A percentile compares a stretch with the other conserved stretches of the same genome.
Evolutionary conservation across 2,888 invertebrate genomes (phyloP).

Genomic region (Nomada flava): DNA sequence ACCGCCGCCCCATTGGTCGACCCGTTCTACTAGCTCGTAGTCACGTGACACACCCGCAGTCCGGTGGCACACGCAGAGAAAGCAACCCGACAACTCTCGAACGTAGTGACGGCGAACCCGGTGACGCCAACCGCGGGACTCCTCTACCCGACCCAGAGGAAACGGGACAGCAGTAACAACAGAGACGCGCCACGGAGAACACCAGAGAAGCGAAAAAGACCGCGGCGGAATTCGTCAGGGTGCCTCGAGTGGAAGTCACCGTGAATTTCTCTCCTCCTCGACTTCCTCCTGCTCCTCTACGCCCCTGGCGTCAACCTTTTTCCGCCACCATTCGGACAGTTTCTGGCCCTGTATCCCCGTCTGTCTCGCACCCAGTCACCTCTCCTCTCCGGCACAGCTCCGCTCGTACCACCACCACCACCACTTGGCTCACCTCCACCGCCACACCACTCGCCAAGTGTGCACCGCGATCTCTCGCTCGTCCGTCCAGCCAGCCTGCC

Average conservation of each 20-base stretch:
- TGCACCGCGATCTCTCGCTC: conserved; percentile 59
- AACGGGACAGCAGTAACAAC: conserved; percentile 79
- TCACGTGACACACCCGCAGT: conserved; percentile 76
- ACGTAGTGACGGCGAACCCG: conserved; percentile 6
- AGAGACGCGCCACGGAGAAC: conserved; percentile 78
- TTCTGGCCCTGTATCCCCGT: conserved; percentile 52
- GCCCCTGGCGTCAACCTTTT: conserved; percentile 47
- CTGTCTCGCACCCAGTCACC: conserved; percentile 46
- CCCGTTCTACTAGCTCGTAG: conserved; percentile 57
- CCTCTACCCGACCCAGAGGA: conserved; percentile 56
- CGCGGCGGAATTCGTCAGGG: conserved; percentile 58
- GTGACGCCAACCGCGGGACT: conserved; percentile 21
- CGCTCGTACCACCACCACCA: conserved; percentile 22
- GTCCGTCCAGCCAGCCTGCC: conserved; percentile 42
- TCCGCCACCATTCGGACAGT: conserved; percentile 38
- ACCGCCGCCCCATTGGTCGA: conserved; percentile 80
- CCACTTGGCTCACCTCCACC: conserved; percentile 56
- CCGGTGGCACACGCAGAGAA: conserved; percentile 4
- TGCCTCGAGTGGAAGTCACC: conserved; percentile 55
- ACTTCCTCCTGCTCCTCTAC: neutral
- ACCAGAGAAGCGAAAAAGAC: conserved; percentile 75
- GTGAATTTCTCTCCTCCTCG: conserved; percentile 25
- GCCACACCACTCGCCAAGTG: conserved; percentile 59
- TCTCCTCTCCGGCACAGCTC: conserved; percentile 19
- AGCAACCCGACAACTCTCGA: neutral